Percentiles rank a stretch among this genome's conserved stretches.
Evolutionary conservation across 2,797 vertebrate genomes (phyloP).

Genomic region (Prunella strophiata): DNA sequence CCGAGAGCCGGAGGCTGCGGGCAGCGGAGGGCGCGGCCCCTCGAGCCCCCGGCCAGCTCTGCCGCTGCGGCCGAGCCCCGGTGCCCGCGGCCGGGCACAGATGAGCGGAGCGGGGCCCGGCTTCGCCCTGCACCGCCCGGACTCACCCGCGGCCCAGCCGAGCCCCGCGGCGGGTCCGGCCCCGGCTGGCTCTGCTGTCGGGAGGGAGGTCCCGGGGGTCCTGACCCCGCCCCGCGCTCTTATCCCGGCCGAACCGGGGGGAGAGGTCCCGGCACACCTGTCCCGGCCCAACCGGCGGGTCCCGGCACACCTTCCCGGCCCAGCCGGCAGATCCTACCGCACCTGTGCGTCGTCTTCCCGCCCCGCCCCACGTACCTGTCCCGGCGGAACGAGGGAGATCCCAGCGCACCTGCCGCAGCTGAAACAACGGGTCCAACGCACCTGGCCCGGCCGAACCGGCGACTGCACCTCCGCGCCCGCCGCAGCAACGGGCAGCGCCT

Average conservation of each 20-base stretch:
- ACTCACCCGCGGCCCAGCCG: neutral
- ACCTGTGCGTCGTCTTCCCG: neutral
- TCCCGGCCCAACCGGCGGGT: neutral
- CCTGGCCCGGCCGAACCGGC: neutral
- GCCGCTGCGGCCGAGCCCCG: neutral
- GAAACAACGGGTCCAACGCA: neutral
- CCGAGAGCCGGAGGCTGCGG: neutral
- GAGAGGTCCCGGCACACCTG: neutral
- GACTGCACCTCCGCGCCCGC: neutral
- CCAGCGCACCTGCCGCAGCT: neutral
- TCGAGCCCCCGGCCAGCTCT: neutral
- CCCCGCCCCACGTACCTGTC: neutral
- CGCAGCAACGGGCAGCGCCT: neutral
- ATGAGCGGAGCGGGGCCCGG: neutral
- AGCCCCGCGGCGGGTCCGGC: neutral
- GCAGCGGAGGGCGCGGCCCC: neutral
- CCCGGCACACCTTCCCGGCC: neutral
- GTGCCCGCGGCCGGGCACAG: neutral
- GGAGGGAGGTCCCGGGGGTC: rapidly evolving
- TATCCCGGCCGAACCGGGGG: no score
- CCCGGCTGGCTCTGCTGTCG: rapidly evolving
- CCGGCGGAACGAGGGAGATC: neutral
- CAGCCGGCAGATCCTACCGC: neutral
- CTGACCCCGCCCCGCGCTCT: neutral
- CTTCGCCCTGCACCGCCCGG: no score